Conservation (phyloP, 2,888 invertebrate species). For the Luperina nickerlii region DNA sequence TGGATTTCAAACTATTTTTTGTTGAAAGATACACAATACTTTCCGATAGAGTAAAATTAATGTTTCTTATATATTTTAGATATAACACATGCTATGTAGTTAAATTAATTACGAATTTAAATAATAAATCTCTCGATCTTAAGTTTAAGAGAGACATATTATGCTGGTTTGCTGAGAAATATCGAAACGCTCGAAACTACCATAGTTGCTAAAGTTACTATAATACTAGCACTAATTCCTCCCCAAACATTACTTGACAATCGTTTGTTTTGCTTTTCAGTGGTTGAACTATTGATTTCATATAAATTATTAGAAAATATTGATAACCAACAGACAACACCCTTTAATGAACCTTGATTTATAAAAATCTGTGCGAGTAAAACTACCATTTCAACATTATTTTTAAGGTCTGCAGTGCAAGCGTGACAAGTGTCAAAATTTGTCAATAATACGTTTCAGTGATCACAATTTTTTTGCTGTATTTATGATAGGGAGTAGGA, state of each 20-base stretch:
- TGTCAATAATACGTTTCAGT: slow-evolving; percentile 72
- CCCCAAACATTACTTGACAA: background rate
- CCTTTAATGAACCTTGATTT: background rate
- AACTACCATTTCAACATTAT: slow-evolving; percentile 42
- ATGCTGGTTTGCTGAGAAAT: background rate
- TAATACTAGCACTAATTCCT: background rate
- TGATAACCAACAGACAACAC: background rate
- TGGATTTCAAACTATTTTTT: background rate
- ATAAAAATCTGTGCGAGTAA: background rate
- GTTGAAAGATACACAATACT: background rate
- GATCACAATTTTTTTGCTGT: slow-evolving; percentile 75
- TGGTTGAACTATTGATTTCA: background rate
- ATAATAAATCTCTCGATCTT: too few relatives aligned
- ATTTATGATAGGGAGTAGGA: slow-evolving; percentile 81
- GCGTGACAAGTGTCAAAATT: slow-evolving; percentile 72
- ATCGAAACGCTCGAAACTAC: slow-evolving; percentile 33
- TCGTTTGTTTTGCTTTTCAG: background rate
- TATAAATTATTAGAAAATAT: too few relatives aligned
- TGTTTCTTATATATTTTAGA: fast-evolving
- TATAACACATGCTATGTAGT: fast-evolving
- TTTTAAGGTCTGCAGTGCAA: slow-evolving; percentile 54
- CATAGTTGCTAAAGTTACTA: slow-evolving; percentile 22
- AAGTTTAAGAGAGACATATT: too few relatives aligned
- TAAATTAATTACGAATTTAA: fast-evolving
- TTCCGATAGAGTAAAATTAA: background rate